A percentile compares a stretch with the other conserved stretches of the same genome.
Conservation (phyloP, 2,113 vertebrate genomes). For the Bambusicola thoracicus region DNA sequence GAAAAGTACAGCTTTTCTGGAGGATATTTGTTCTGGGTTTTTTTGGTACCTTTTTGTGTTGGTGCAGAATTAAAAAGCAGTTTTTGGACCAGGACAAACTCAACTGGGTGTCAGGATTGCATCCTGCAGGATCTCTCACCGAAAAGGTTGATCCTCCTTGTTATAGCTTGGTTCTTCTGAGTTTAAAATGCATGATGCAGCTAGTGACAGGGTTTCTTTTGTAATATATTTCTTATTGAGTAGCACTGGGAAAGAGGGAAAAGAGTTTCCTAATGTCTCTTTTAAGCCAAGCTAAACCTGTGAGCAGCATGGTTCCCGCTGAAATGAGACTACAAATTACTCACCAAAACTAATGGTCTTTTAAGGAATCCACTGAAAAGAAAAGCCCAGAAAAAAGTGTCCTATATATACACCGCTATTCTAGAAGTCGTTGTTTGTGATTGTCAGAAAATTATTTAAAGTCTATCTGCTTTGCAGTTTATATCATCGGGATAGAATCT, state of each 20-base stretch:
- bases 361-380: not conserved
- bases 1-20: not conserved
- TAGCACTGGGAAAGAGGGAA: not conserved
- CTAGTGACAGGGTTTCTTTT: not conserved
- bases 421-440: not conserved
- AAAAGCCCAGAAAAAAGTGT: not conserved
- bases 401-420: not conserved
- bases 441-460: not conserved
- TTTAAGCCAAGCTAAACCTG: not conserved
- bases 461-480: not conserved
- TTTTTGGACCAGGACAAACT: not conserved
- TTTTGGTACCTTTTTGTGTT: not conserved
- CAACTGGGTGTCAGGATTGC: not conserved
- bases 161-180: not conserved
- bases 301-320: not conserved
- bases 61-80: constrained; percentile 28
- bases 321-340: not conserved
- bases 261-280: not conserved
- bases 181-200: not conserved
- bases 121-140: not conserved
- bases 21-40: not conserved
- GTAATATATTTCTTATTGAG: not conserved
- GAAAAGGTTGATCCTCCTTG: not conserved
- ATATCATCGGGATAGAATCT: not conserved
- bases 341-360: not conserved